These are phyloP conservation scores for Petrocephalus schoutedeni DNA, from an alignment of 2,797 vertebrate genomes.

Conservation along the genomic window DNA sequence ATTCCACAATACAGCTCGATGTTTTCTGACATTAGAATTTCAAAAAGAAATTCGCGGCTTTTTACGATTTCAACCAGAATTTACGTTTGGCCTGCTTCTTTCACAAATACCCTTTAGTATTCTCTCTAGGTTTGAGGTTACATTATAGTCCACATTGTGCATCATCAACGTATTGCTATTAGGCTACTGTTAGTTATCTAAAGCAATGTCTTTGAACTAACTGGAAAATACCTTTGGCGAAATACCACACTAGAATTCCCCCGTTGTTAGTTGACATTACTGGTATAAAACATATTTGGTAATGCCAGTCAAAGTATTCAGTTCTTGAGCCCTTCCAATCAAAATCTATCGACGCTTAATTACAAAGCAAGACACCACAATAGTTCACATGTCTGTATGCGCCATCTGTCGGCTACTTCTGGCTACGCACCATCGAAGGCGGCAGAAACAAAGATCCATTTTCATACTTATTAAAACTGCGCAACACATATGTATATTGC, in stretches of 20 bases:
- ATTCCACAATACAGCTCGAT: background rate
- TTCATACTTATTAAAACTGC: background rate
- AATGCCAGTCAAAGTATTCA: background rate
- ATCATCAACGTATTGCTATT: background rate
- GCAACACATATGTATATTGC: background rate
- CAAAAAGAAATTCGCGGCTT: background rate
- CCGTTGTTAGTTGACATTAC: background rate
- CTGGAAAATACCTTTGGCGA: background rate
- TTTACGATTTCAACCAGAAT: background rate
- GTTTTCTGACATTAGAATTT: background rate
- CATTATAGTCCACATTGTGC: background rate
- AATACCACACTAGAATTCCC: background rate
- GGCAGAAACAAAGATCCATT: background rate
- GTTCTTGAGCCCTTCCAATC: background rate
- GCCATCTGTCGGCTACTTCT: conserved; percentile 9
- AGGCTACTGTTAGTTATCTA: background rate
- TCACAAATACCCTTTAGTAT: background rate
- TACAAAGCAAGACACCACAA: background rate
- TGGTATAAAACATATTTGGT: background rate
- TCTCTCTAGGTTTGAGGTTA: background rate
- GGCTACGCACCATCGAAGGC: background rate
- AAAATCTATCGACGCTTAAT: background rate
- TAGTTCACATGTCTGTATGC: background rate
- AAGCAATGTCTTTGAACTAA: background rate
- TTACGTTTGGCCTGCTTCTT: background rate